Base-by-base conservation (phyloP, 2,888 invertebrate species). In the Latrodectus elegans region DNA sequence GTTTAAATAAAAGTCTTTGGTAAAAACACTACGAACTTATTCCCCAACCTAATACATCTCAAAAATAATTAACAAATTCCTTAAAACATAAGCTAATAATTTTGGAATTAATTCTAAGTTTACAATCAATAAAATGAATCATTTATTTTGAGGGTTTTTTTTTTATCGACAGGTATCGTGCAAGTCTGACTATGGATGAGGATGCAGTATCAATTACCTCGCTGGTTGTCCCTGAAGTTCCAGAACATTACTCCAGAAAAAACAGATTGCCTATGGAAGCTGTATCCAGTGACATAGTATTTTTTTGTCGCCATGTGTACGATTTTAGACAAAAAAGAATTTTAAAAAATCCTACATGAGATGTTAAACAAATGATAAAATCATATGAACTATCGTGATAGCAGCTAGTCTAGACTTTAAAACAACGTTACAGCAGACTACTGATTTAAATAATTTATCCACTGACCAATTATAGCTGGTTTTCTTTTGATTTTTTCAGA, bases 261-360 rank as follows among this genome's bases (percentile, higher is more conserved):
- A 72, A 88, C 71, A 90, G 91, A 67, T 91, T 92, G 83, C 94
- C 95, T 91, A 94, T 95, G 92, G 92, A 95, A 93, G 93, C 95
- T 93, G 93, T 95, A 90, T 93, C 94, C 87, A 94, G 95, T 74
- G 98, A 98, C 91, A 95, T 97, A 92, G 96, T 99, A 70, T 96
- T 98, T 92, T 97, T 97, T 94, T 98, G 98, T 93, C 95, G 97
- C 73, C 95, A 96, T 91, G 96, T 98, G 88, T 99, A 98, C 93
- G 98, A 99, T 93, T 97, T 97, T 93, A 94, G 97, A 91, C 96
- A 96, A 91, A 97, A 97, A 92, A 94, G 96, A 91, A 94, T 96
- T 70, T 67, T 89, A n/a, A 89, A 89, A 55, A 89, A 89, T 52
- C 89, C 89, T 17, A 67, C 88, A 51, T 88, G 75, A 88, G 73